Percentiles rank a stretch among this genome's conserved stretches.
These are phyloP conservation scores for Gadopsis bispinosus DNA, from an alignment of 2,797 vertebrate genomes.

Conservation along the genomic window DNA sequence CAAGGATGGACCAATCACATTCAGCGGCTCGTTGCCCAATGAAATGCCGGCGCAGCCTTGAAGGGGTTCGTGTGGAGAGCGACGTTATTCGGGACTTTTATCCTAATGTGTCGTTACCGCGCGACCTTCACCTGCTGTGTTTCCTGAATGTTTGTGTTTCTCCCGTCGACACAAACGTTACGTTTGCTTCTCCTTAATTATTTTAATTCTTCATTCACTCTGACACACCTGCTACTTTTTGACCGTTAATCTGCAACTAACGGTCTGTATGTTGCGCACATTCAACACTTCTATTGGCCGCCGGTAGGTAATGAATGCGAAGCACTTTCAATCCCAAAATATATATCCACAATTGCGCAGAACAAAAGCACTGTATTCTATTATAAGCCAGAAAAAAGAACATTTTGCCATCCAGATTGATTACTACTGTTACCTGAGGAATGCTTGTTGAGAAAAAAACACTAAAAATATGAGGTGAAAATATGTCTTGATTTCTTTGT, in stretches of 20 bases:
- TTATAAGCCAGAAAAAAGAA: background rate
- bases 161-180: too few relatives aligned
- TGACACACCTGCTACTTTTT: background rate
- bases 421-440: background rate
- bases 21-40: slow-evolving; percentile 35
- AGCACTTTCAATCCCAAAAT: background rate
- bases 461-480: background rate
- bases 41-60: background rate
- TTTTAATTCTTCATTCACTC: too few relatives aligned
- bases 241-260: background rate
- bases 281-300: background rate
- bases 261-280: too few relatives aligned
- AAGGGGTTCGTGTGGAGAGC: too few relatives aligned
- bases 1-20: slow-evolving; percentile 57
- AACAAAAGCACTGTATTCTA: background rate
- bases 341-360: too few relatives aligned
- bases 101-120: background rate
- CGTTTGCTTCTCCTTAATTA: too few relatives aligned
- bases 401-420: background rate
- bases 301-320: background rate
- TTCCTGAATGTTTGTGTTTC: background rate
- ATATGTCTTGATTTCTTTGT: too few relatives aligned
- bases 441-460: background rate
- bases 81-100: background rate
- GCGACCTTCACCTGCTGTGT: background rate